These are phyloP conservation scores for Sericinus montela DNA, from an alignment of 2,888 invertebrate genomes.

Conservation along the genomic window DNA sequence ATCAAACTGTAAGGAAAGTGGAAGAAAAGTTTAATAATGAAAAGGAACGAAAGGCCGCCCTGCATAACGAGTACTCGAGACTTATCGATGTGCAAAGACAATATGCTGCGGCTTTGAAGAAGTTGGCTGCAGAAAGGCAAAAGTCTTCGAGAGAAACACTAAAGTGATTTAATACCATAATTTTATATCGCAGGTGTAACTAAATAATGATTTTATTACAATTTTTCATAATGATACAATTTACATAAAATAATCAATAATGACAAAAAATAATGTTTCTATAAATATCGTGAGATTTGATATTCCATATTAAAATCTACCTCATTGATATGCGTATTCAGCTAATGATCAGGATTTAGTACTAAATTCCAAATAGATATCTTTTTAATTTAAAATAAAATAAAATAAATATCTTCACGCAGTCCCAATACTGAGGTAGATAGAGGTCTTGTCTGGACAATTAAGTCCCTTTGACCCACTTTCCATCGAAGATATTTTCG, in stretches of 20 bases:
- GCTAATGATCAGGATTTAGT: too few species aligned
- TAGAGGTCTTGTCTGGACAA: too few species aligned
- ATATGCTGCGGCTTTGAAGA: constrained; percentile 66
- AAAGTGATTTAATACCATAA: constrained; percentile 1
- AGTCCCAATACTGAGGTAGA: too few species aligned
- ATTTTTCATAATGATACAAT: too few species aligned
- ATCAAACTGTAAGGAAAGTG: constrained; percentile 90
- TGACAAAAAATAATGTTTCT: too few species aligned
- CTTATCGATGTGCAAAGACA: constrained; percentile 69
- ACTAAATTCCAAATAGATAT: too few species aligned
- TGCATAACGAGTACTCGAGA: constrained; percentile 59
- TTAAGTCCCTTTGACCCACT: too few species aligned
- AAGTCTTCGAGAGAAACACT: constrained; percentile 35
- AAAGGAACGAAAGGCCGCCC: constrained; percentile 51
- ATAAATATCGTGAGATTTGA: constrained; percentile 10
- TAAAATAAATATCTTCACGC: too few species aligned
- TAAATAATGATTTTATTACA: neutral
- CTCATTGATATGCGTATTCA: constrained; percentile 9
- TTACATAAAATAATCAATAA: too few species aligned
- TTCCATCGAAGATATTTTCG: too few species aligned
- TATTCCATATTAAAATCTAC: constrained; percentile 15
- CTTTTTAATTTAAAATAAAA: too few species aligned
- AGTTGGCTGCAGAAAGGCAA: constrained; percentile 56
- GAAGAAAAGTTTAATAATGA: constrained; percentile 70
- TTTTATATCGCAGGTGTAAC: neutral